A percentile compares a stretch with the other conserved stretches of the same genome.
These are phyloP conservation scores for Neoseiulus cucumeris DNA, from an alignment of 1,140 invertebrate species.

Conservation along the genomic window DNA sequence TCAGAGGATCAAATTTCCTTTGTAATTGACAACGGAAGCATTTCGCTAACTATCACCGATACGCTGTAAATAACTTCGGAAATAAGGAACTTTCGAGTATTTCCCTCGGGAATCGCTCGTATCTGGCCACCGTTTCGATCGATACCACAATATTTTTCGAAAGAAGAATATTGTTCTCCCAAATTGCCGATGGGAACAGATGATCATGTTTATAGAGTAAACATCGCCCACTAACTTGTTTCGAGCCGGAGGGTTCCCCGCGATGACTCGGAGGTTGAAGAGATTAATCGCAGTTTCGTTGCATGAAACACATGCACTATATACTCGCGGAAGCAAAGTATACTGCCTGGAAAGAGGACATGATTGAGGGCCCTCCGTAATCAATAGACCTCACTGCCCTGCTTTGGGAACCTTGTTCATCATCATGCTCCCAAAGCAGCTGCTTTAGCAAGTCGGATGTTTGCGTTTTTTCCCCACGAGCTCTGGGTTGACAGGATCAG, in stretches of 20 bases:
- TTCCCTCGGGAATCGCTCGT: background rate
- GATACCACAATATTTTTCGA: background rate
- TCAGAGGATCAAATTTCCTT: too few relatives aligned
- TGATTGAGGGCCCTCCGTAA: too few relatives aligned
- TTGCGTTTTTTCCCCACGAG: background rate
- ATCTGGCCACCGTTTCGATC: background rate
- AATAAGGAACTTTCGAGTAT: background rate
- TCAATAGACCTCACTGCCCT: background rate
- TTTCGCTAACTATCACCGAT: too few relatives aligned
- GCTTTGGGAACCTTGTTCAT: background rate
- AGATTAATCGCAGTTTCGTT: background rate
- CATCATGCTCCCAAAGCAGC: background rate
- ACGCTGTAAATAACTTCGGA: too few relatives aligned
- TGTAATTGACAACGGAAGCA: too few relatives aligned
- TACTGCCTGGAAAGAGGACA: background rate
- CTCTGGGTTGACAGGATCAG: background rate
- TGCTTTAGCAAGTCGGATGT: background rate
- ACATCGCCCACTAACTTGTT: background rate
- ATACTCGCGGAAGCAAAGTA: background rate
- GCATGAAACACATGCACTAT: background rate
- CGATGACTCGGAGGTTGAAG: background rate
- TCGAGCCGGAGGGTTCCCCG: background rate
- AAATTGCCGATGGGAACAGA: background rate
- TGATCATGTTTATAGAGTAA: background rate
- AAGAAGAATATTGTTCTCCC: background rate